Base-by-base conservation (phyloP, 2,888 invertebrate species). In the Scaeva pyrastri region DNA sequence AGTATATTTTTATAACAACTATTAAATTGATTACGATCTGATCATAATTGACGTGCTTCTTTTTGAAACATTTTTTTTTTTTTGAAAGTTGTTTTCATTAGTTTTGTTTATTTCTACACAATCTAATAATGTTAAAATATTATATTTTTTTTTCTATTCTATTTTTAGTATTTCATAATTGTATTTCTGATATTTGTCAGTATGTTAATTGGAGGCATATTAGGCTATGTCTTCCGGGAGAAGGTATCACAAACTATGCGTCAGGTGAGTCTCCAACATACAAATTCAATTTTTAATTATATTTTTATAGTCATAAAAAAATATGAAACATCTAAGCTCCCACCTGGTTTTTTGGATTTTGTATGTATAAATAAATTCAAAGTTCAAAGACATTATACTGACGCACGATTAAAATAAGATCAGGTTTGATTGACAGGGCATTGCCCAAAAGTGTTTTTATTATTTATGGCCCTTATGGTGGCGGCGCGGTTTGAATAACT, bases 171-270 rank as follows among this genome's bases (percentile, higher is more conserved):
- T 93, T 97, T 98, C 93, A 96, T 98, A 89, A 94, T 97, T 26
- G 94, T 98, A 68, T 96, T 98, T 91, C 94, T 98, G 89, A 95
- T 98, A 89, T 97, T 98, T 93, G 96, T 98, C 87, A 96, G 96
- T 87, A 96, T 98, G 95, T 93, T 98, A 88, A 96, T 98, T 82
- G 98, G 98, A 45, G 98, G 97, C 55, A 96, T 98, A 87, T 94
- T 98, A 75, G 97, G 97, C 72, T 98, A 97, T 91, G 97, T 98
- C 66, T 98, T 98, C 93, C 94, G 97, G 56, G 96, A 96, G 90
- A 96, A 97, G 92, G 96, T 98, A 41, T 93, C 95, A 71, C 94
- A 94, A 56, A 95, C 96, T 0, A 94, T 97, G 92, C 95, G 96
- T 90, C 95, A 96, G 88, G 92, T 92, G 79, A 90, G 89, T 16